phyloP scores from a whole-genome alignment of 1,140 invertebrate species.

The Drosophila rhopaloa region DNA sequence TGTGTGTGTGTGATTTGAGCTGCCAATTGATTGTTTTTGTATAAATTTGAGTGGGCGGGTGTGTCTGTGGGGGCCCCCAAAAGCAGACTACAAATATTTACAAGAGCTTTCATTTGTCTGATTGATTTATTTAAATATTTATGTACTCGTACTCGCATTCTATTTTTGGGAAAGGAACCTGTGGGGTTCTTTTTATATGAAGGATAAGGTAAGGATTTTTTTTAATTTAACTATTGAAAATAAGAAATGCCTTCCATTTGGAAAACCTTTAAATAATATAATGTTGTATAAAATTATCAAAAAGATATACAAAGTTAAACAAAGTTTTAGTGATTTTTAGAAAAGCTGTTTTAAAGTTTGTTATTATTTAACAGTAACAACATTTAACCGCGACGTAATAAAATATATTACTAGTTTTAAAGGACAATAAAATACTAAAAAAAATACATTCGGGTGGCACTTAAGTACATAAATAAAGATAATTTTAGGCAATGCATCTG shows the following conservation, averaged over 20 bases:
- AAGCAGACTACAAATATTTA: constrained; percentile 58
- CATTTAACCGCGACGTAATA: too few species aligned
- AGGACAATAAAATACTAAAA: neutral
- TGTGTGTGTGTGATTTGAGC: constrained; percentile 33
- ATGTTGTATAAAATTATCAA: too few species aligned
- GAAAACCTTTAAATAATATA: too few species aligned
- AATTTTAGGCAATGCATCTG: constrained; percentile 2
- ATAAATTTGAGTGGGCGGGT: constrained; percentile 1
- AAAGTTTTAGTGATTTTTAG: too few species aligned
- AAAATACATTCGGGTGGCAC: too few species aligned
- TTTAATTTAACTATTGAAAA: too few species aligned
- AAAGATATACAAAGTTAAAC: too few species aligned
- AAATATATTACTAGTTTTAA: too few species aligned
- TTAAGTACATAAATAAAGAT: neutral
- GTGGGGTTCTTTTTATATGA: neutral
- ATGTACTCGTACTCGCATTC: constrained; percentile 9
- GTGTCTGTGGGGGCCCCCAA: constrained; percentile 13
- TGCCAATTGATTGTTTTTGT: constrained; percentile 51
- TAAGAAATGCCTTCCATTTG: too few species aligned
- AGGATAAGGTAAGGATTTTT: neutral
- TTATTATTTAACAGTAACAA: too few species aligned
- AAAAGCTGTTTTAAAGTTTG: too few species aligned
- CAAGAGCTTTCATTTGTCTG: constrained; percentile 37
- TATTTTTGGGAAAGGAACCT: constrained; percentile 18
- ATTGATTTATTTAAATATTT: constrained; percentile 60